These are phyloP conservation scores for Turnix velox DNA, from an alignment of 2,113 vertebrate genomes.

Conservation along the genomic window DNA sequence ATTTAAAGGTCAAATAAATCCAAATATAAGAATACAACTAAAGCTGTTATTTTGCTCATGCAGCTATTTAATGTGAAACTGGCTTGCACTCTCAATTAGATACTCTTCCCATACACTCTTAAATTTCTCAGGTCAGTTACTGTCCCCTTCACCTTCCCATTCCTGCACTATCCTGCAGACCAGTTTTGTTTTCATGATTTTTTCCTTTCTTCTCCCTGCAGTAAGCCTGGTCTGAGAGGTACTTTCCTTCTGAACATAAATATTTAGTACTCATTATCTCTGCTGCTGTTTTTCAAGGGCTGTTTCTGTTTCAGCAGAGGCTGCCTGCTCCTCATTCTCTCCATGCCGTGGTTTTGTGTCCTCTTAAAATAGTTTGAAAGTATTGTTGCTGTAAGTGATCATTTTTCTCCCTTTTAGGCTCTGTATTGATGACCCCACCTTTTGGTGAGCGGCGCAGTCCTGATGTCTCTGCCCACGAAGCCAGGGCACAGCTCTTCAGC, in stretches of 20 bases:
- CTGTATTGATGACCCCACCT: not conserved
- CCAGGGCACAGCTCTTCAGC: not conserved
- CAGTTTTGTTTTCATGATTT: not conserved
- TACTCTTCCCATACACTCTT: too few species aligned
- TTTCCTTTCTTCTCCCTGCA: not conserved
- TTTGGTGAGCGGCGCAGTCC: rapidly evolving
- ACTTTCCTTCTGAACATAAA: not conserved
- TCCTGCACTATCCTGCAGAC: not conserved
- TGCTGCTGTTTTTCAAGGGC: not conserved
- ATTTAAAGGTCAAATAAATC: not conserved
- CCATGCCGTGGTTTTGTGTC: not conserved
- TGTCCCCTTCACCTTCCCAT: not conserved
- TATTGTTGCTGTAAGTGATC: not conserved
- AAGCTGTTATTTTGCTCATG: not conserved
- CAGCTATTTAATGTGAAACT: not conserved
- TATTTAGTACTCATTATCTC: not conserved
- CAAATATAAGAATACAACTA: not conserved
- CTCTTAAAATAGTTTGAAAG: not conserved
- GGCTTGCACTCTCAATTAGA: not conserved
- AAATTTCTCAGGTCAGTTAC: rapidly evolving
- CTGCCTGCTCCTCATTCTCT: not conserved
- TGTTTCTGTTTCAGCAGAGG: not conserved
- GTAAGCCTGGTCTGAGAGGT: not conserved
- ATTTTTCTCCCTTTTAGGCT: not conserved
- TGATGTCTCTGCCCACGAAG: rapidly evolving